Conservation (phyloP, 2,888 invertebrate species). For the Entomobrya proxima region DNA sequence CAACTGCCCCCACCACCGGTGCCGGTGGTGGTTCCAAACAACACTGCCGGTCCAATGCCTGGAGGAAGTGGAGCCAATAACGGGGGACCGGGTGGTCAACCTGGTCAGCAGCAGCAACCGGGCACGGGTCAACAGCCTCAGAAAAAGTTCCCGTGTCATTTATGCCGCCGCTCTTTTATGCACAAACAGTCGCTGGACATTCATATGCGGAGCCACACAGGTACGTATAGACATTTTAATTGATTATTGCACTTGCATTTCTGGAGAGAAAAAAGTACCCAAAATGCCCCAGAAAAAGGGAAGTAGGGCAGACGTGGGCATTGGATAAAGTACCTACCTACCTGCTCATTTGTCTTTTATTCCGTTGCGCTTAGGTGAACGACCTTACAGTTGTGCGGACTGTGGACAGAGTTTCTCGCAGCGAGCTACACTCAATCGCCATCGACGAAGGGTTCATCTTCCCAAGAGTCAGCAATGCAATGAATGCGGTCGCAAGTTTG, state of each 20-base stretch:
- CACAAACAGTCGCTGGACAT: constrained; percentile 74
- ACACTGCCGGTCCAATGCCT: constrained; percentile 45
- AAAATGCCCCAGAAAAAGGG: too few relatives aligned
- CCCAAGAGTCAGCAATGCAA: constrained; percentile 74
- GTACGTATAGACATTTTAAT: constrained; percentile 10
- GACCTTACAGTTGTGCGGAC: constrained; percentile 72
- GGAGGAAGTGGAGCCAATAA: constrained; percentile 53
- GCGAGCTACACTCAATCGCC: constrained; percentile 73
- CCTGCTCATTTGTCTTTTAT: too few relatives aligned
- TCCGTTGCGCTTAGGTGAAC: constrained; percentile 67
- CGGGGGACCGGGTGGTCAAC: constrained; percentile 48
- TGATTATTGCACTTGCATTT: not conserved
- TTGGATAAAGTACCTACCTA: too few relatives aligned
- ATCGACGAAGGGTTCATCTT: constrained; percentile 73
- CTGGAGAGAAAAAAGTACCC: too few relatives aligned
- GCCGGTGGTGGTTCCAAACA: constrained; percentile 56
- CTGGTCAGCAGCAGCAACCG: constrained; percentile 50
- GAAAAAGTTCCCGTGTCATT: constrained; percentile 75
- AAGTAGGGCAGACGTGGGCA: too few relatives aligned
- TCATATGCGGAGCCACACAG: constrained; percentile 74
- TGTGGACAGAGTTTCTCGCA: constrained; percentile 73
- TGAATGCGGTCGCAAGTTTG: constrained; percentile 74
- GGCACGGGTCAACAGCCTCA: too few relatives aligned
- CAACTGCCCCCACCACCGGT: constrained; percentile 61
- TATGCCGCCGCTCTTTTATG: constrained; percentile 74